A percentile compares a stretch with the other conserved stretches of the same genome.
Conservation (phyloP, 2,888 invertebrate species). For the Arctia plantaginis region DNA sequence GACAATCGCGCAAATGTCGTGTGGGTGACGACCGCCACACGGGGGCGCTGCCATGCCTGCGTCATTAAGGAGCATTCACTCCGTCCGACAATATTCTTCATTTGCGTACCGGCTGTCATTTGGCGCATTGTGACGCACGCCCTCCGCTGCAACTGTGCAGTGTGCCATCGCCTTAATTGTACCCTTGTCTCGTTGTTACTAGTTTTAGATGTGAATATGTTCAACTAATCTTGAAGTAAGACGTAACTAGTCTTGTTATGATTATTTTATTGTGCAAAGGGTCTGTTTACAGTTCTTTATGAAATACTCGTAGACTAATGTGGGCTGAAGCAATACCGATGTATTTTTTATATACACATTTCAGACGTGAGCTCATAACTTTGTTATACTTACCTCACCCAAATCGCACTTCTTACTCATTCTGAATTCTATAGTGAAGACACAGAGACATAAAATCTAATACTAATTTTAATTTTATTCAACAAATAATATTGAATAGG, state of each 20-base stretch:
- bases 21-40: conserved; percentile 67
- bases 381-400: too few relatives aligned
- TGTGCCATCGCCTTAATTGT: conserved; percentile 81
- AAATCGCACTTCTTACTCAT: too few relatives aligned
- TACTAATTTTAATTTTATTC: too few relatives aligned
- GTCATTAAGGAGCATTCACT: conserved; percentile 85
- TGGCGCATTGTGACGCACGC: conserved; percentile 81
- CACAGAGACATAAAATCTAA: too few relatives aligned
- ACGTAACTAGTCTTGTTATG: conserved; percentile 28
- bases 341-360: too few relatives aligned
- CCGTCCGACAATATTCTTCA: conserved; percentile 86
- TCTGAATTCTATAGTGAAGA: too few relatives aligned
- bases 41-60: conserved; percentile 63
- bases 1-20: conserved; percentile 78
- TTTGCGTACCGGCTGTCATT: conserved; percentile 82
- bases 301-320: neutral
- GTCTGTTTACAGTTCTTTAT: neutral
- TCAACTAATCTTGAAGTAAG: conserved; percentile 52
- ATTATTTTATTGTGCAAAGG: neutral
- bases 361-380: too few relatives aligned
- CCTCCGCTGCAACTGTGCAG: conserved; percentile 76
- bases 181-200: conserved; percentile 75
- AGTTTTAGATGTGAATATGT: conserved; percentile 50
- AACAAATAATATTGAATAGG: too few relatives aligned
- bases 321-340: neutral